These are phyloP conservation scores for Porites lobata DNA, from an alignment of 92 coral and sea anemone species.

Conservation along the genomic window DNA sequence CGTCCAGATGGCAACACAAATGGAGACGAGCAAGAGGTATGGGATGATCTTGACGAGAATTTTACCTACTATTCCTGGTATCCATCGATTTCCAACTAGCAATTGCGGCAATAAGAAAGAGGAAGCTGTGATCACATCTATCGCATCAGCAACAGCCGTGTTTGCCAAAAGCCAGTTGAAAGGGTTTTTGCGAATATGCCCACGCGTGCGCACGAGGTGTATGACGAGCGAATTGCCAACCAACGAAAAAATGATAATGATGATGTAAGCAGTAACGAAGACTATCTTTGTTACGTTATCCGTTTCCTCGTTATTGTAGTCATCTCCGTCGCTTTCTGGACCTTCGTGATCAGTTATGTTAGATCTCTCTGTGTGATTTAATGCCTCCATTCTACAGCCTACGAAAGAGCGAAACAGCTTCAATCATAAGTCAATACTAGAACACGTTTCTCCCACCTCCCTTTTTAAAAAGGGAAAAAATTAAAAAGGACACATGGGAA, in stretches of 20 bases:
- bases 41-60: conserved; percentile 20
- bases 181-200: conserved; percentile 13
- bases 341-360: too few species aligned
- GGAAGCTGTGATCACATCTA: too few species aligned
- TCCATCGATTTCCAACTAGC: not conserved
- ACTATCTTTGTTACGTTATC: conserved; percentile 13
- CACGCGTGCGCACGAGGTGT: conserved; percentile 30
- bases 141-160: conserved; percentile 14
- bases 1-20: conserved; percentile 5
- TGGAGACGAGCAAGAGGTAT: conserved; percentile 18
- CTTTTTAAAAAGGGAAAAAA: too few species aligned
- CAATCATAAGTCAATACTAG: too few species aligned
- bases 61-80: conserved; percentile 3
- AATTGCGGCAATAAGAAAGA: too few species aligned
- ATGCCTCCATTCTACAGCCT: too few species aligned
- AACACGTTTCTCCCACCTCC: too few species aligned
- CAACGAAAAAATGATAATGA: conserved; percentile 1
- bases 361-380: too few species aligned
- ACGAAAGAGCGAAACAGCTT: too few species aligned
- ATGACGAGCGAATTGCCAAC: conserved; percentile 22
- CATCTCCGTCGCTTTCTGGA: not conserved
- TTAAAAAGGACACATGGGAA: too few species aligned
- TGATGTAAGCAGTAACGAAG: conserved; percentile 7
- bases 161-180: conserved; percentile 31
- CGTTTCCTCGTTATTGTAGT: not conserved